phyloP scores from a whole-genome alignment of 2,888 invertebrate genomes.

The Polyommatus icarus region DNA sequence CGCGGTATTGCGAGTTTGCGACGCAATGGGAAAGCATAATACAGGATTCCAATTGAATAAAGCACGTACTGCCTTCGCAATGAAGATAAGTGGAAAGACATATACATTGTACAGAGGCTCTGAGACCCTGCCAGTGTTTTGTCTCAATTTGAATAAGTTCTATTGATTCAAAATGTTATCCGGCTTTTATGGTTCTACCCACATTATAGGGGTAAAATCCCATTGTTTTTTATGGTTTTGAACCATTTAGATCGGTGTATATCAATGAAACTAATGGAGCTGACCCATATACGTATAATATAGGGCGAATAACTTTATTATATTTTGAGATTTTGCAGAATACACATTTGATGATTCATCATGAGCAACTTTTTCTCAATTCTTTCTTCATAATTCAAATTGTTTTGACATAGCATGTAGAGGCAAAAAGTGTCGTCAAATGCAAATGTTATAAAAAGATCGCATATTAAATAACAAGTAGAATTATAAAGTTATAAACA shows the following conservation, averaged over 20 bases:
- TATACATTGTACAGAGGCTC: background rate
- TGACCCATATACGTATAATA: background rate
- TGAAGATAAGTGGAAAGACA: background rate
- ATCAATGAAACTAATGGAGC: background rate
- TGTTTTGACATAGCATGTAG: no score
- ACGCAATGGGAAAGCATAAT: no score
- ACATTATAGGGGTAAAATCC: background rate
- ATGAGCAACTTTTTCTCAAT: no score
- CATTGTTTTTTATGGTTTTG: slow-evolving; percentile 1
- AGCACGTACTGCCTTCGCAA: background rate
- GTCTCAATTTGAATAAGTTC: background rate
- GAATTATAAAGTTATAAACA: no score
- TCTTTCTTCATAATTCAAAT: no score
- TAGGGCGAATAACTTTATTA: background rate
- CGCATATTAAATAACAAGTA: no score
- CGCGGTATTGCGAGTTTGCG: no score
- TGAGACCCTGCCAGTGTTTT: background rate
- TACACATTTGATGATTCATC: no score
- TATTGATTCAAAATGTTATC: background rate
- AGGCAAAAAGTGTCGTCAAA: no score
- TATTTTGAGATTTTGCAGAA: no score
- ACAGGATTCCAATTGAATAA: background rate
- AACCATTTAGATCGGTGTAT: background rate
- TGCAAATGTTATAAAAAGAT: no score
- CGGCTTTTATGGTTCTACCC: background rate